Conservation (phyloP, 1,140 invertebrate species). For the Gryllus bimaculatus region DNA sequence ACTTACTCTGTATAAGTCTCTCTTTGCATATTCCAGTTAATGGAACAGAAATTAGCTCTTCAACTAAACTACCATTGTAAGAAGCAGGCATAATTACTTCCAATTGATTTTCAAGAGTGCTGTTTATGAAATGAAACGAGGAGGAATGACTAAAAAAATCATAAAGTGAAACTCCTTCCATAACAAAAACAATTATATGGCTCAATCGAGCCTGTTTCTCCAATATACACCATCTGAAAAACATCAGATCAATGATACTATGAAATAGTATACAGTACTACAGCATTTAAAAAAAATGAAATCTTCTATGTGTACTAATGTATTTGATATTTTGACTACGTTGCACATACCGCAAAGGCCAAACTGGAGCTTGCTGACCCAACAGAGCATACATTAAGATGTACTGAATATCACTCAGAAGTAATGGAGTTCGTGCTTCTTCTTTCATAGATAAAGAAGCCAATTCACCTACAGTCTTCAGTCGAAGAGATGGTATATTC, state of each 20-base stretch:
- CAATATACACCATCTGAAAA: slow-evolving; percentile 64
- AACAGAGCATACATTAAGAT: slow-evolving; percentile 66
- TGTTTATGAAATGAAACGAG: slow-evolving; percentile 45
- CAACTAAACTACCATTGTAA: slow-evolving; percentile 59
- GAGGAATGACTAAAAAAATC: slow-evolving; percentile 59
- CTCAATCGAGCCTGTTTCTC: slow-evolving; percentile 59
- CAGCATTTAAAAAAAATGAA: neutral
- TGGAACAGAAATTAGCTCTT: slow-evolving; percentile 66
- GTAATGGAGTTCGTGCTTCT: slow-evolving; percentile 53
- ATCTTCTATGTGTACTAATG: neutral
- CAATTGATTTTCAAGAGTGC: slow-evolving; percentile 51
- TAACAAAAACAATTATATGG: slow-evolving; percentile 60
- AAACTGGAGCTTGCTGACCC: slow-evolving; percentile 50
- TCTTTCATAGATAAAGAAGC: slow-evolving; percentile 25
- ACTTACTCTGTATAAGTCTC: slow-evolving; percentile 44
- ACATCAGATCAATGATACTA: neutral
- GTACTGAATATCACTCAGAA: slow-evolving; percentile 73
- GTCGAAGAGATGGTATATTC: slow-evolving; percentile 26
- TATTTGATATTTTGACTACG: neutral
- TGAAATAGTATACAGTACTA: slow-evolving; percentile 13
- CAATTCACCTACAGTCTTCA: slow-evolving; percentile 24
- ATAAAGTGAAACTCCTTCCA: slow-evolving; percentile 65
- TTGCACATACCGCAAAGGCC: slow-evolving; percentile 7
- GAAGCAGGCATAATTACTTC: slow-evolving; percentile 63
- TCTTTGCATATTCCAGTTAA: slow-evolving; percentile 56